Conservation (phyloP, 2,797 vertebrate genomes). For the Pipistrellus nathusii region DNA sequence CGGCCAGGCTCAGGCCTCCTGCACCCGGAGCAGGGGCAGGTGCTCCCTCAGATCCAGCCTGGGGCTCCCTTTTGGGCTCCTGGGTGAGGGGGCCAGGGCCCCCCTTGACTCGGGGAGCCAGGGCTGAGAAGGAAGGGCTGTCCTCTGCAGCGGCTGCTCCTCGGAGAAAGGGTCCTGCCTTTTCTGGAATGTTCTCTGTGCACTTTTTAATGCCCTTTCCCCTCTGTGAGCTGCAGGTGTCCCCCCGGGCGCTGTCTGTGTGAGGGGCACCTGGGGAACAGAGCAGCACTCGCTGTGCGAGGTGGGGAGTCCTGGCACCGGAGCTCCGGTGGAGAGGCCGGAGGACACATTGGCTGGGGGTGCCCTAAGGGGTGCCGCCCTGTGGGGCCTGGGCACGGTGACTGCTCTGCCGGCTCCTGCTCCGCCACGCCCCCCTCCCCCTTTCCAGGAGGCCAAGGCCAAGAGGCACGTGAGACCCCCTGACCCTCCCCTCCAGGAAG, state of each 20-base stretch:
- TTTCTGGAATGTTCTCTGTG: neutral
- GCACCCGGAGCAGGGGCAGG: neutral
- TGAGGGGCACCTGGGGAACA: accelerated
- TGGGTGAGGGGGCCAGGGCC: neutral
- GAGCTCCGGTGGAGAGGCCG: neutral
- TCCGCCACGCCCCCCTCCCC: neutral
- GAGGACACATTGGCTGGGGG: accelerated
- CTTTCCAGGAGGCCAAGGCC: neutral
- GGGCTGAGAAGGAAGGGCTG: neutral
- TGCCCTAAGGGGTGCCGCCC: neutral
- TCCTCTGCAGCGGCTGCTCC: neutral
- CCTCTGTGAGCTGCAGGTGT: neutral
- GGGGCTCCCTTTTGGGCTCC: neutral
- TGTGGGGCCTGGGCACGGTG: accelerated
- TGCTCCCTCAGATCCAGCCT: neutral
- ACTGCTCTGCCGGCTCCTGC: accelerated
- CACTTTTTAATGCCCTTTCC: neutral
- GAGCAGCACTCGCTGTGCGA: neutral
- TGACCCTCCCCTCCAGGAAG: neutral
- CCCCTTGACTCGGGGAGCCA: neutral
- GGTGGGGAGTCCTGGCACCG: accelerated
- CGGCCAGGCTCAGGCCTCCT: neutral
- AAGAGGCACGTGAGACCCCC: neutral
- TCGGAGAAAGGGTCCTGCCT: neutral
- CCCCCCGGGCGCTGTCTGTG: neutral